phyloP scores from a whole-genome alignment of 2,888 invertebrate genomes.

The Agrotis clavis region DNA sequence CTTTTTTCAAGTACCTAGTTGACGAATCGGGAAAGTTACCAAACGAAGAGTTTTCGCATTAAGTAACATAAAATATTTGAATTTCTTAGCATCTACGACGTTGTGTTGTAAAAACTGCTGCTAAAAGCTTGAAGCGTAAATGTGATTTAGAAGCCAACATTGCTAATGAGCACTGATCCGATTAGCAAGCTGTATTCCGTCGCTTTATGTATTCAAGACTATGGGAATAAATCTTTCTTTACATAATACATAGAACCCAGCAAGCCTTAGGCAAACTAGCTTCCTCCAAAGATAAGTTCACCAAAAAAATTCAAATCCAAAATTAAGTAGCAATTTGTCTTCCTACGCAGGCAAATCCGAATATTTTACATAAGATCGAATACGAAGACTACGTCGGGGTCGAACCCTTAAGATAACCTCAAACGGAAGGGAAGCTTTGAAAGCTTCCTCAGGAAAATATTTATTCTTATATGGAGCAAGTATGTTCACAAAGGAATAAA shows the following conservation, averaged over 20 bases:
- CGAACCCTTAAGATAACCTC: constrained; percentile 50
- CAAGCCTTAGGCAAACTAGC: constrained; percentile 33
- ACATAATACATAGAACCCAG: constrained; percentile 25
- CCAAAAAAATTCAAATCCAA: constrained; percentile 53
- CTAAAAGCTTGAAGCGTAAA: neutral
- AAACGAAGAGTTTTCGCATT: no score
- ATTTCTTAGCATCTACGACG: neutral
- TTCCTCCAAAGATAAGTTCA: constrained; percentile 41
- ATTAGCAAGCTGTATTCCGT: constrained; percentile 1
- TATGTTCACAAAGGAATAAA: constrained; percentile 31
- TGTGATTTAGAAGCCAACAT: neutral
- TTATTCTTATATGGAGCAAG: constrained; percentile 46
- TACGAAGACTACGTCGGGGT: constrained; percentile 51
- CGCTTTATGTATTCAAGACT: constrained; percentile 9
- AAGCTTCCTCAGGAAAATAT: constrained; percentile 47
- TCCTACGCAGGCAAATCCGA: constrained; percentile 52
- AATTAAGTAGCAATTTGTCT: constrained; percentile 64
- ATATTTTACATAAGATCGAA: constrained; percentile 63
- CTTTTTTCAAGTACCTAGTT: no score
- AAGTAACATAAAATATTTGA: neutral
- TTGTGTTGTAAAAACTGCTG: neutral
- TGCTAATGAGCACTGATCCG: neutral
- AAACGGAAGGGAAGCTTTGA: constrained; percentile 29
- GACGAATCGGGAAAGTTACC: no score
- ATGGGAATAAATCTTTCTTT: constrained; percentile 18